A percentile compares a stretch with the other conserved stretches of the same genome.
Evolutionary conservation across 2,888 invertebrate species (phyloP).

Genomic region (Phyto melanocephala): DNA sequence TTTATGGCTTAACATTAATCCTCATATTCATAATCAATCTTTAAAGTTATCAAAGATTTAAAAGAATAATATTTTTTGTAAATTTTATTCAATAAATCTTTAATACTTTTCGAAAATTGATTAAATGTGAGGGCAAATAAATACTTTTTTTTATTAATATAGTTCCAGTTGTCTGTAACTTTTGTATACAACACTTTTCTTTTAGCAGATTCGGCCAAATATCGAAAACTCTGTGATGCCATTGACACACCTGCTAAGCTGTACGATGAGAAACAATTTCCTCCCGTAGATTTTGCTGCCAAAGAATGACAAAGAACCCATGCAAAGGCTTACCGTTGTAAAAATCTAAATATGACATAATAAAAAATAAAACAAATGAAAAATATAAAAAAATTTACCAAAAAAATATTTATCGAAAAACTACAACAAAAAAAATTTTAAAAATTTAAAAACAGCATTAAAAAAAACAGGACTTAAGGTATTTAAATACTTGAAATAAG

Average conservation of each 20-base stretch:
- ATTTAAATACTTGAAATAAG: constrained; percentile 9
- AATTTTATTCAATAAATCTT: too few species aligned
- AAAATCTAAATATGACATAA: constrained; percentile 36
- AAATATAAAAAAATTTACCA: constrained; percentile 18
- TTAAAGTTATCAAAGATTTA: too few species aligned
- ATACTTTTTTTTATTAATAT: too few species aligned
- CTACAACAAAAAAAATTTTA: constrained; percentile 29
- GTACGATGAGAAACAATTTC: constrained; percentile 78
- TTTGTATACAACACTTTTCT: not conserved
- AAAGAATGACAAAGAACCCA: constrained; percentile 73
- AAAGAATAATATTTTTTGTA: too few species aligned
- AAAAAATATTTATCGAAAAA: constrained; percentile 27
- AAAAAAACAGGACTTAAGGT: constrained; percentile 37
- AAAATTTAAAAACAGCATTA: constrained; percentile 47
- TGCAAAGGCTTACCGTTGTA: constrained; percentile 26
- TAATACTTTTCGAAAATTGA: too few species aligned
- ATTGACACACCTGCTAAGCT: constrained; percentile 77
- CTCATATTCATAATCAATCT: too few species aligned
- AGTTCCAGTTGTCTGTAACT: too few species aligned
- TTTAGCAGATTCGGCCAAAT: constrained; percentile 77
- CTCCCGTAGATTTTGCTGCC: constrained; percentile 76
- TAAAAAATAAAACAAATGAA: constrained; percentile 13
- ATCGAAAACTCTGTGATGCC: constrained; percentile 78
- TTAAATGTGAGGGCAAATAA: too few species aligned
- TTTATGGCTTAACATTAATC: too few species aligned